These are phyloP conservation scores for Neoitamus cyanurus DNA, from an alignment of 2,888 invertebrate species.

Conservation along the genomic window DNA sequence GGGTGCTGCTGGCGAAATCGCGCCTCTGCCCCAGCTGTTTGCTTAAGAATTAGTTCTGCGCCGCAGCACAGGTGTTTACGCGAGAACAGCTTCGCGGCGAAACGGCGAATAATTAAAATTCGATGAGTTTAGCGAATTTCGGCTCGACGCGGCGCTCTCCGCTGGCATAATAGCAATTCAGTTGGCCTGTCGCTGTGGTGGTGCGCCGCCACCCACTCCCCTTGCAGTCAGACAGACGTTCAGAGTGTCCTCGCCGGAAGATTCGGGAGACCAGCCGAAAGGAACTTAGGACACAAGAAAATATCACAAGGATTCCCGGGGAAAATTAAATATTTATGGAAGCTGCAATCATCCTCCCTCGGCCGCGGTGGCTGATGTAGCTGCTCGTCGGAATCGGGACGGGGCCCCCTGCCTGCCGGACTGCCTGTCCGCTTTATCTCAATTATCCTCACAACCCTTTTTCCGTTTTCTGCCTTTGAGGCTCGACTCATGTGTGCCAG, in stretches of 20 bases:
- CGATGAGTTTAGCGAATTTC: not conserved
- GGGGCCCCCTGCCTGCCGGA: not conserved
- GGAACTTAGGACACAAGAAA: not conserved
- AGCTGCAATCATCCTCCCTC: constrained; percentile 19
- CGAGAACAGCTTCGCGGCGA: not conserved
- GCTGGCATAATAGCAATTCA: not conserved
- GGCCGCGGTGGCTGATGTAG: not conserved
- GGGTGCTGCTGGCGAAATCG: not conserved
- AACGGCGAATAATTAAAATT: not conserved
- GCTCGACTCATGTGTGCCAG: constrained; percentile 33
- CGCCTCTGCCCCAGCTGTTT: not conserved
- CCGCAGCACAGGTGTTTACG: not conserved
- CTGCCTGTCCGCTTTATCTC: constrained; percentile 29
- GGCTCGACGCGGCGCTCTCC: not conserved
- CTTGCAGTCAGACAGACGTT: not conserved
- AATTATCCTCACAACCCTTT: constrained; percentile 40
- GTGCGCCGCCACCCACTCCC: not conserved
- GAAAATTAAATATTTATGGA: constrained; percentile 14
- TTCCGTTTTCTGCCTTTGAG: constrained; percentile 35
- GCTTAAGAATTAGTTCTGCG: not conserved
- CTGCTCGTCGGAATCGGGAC: not conserved
- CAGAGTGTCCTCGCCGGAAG: not conserved
- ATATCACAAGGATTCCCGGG: not conserved
- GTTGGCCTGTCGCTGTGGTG: not conserved
- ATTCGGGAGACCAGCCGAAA: not conserved